Conservation (phyloP, 1,140 invertebrate genomes). For the Drosophila pruinosa region DNA sequence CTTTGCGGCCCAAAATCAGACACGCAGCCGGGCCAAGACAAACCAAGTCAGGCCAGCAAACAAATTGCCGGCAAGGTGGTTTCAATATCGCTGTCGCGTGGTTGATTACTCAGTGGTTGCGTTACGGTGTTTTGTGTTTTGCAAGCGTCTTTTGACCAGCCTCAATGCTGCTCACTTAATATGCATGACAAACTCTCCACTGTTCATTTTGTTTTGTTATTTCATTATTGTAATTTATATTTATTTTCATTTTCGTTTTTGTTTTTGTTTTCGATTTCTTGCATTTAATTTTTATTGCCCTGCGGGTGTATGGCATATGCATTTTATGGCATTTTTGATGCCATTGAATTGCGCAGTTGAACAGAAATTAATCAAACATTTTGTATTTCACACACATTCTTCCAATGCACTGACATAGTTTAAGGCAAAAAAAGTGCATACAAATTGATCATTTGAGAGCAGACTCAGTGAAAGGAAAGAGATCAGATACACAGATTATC, state of each 20-base stretch:
- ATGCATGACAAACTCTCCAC: slow-evolving; percentile 52
- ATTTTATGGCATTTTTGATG: slow-evolving; percentile 56
- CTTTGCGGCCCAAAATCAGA: slow-evolving; percentile 24
- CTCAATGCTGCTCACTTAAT: slow-evolving; percentile 50
- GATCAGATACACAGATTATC: slow-evolving; percentile 23
- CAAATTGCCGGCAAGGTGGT: slow-evolving; percentile 29
- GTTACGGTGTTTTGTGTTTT: slow-evolving; percentile 22
- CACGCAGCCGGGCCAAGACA: slow-evolving; percentile 9
- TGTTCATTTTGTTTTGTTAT: slow-evolving; percentile 36
- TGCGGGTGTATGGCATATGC: slow-evolving; percentile 55
- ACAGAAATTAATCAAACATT: slow-evolving; percentile 38
- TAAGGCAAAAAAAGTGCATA: slow-evolving; percentile 43
- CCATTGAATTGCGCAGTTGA: slow-evolving; percentile 45
- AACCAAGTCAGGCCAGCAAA: not conserved
- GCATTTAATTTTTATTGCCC: slow-evolving; percentile 33
- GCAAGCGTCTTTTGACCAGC: slow-evolving; percentile 74
- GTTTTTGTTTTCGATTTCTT: slow-evolving; percentile 35
- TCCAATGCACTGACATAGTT: slow-evolving; percentile 66
- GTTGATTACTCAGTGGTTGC: slow-evolving; percentile 7
- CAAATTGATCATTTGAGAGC: slow-evolving; percentile 59
- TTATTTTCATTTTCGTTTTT: slow-evolving; percentile 23
- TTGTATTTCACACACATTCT: slow-evolving; percentile 53
- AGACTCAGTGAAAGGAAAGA: slow-evolving; percentile 35
- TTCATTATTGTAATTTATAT: not conserved
- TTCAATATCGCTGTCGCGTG: slow-evolving; percentile 53